Conservation (phyloP, 2,888 invertebrate species). For the Ormyrus rosae region DNA sequence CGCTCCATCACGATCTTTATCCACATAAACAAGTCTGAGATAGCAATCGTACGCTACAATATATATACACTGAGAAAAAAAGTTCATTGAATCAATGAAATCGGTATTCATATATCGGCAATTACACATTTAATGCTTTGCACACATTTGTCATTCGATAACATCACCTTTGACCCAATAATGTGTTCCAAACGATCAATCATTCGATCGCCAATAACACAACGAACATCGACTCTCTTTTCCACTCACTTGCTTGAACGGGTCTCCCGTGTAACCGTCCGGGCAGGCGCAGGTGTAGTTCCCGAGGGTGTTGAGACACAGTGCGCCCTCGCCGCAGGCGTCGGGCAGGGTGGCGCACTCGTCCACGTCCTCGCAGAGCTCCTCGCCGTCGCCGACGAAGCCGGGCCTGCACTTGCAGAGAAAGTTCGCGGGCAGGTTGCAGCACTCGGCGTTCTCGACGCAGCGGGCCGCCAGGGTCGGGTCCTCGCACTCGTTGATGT, state of each 20-base stretch:
- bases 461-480: slow-evolving; percentile 89
- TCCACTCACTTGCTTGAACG: slow-evolving; percentile 82
- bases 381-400: slow-evolving; percentile 93
- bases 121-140: too few relatives aligned
- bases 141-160: too few relatives aligned
- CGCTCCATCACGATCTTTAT: too few relatives aligned
- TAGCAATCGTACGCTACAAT: too few relatives aligned
- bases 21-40: too few relatives aligned
- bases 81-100: too few relatives aligned
- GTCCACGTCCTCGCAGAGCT: slow-evolving; percentile 90
- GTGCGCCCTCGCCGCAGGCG: slow-evolving; percentile 88
- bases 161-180: too few relatives aligned
- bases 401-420: slow-evolving; percentile 95
- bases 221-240: too few relatives aligned
- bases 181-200: too few relatives aligned
- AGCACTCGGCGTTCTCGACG: slow-evolving; percentile 94
- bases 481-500: slow-evolving; percentile 96
- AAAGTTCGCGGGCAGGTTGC: slow-evolving; percentile 95
- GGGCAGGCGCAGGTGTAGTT: slow-evolving; percentile 92
- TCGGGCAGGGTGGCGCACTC: slow-evolving; percentile 89
- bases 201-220: too few relatives aligned
- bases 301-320: slow-evolving; percentile 90
- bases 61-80: too few relatives aligned
- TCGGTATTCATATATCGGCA: too few relatives aligned
- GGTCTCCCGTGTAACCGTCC: slow-evolving; percentile 90